These are phyloP conservation scores for Euthynnus affinis DNA, from an alignment of 2,797 vertebrate species.

Conservation along the genomic window DNA sequence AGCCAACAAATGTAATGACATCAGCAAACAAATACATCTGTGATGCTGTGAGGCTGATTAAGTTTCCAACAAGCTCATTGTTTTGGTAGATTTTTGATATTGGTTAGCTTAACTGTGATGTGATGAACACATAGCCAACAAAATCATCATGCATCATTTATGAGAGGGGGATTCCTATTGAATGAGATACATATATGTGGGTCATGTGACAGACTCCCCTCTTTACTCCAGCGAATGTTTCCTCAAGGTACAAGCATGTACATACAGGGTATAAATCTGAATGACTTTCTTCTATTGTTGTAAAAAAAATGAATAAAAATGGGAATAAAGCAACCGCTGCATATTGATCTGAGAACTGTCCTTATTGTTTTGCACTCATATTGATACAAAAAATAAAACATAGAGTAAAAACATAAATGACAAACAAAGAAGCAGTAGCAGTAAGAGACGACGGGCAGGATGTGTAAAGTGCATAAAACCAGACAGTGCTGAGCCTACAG, in stretches of 20 bases:
- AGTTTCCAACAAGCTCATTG: slow-evolving; percentile 7
- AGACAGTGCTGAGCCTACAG: too few species aligned
- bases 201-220: background rate
- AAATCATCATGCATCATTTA: slow-evolving; percentile 12
- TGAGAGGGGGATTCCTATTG: background rate
- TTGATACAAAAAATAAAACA: background rate
- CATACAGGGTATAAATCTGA: slow-evolving; percentile 48
- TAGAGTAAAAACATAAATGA: background rate
- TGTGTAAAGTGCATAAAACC: too few species aligned
- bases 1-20: background rate
- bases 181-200: background rate
- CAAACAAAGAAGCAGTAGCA: too few species aligned
- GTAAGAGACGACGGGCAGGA: too few species aligned
- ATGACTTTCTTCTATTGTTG: slow-evolving; percentile 43
- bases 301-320: slow-evolving; percentile 36
- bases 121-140: slow-evolving; percentile 9
- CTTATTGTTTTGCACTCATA: slow-evolving; percentile 8
- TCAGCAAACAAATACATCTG: slow-evolving; percentile 3
- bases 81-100: slow-evolving; percentile 27
- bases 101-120: slow-evolving; percentile 22
- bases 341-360: slow-evolving; percentile 10
- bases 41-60: slow-evolving; percentile 8
- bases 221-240: background rate
- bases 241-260: slow-evolving; percentile 27
- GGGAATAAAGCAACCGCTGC: slow-evolving; percentile 55